phyloP scores from a whole-genome alignment of 2,888 invertebrate genomes.

The Chironomus riparius region DNA sequence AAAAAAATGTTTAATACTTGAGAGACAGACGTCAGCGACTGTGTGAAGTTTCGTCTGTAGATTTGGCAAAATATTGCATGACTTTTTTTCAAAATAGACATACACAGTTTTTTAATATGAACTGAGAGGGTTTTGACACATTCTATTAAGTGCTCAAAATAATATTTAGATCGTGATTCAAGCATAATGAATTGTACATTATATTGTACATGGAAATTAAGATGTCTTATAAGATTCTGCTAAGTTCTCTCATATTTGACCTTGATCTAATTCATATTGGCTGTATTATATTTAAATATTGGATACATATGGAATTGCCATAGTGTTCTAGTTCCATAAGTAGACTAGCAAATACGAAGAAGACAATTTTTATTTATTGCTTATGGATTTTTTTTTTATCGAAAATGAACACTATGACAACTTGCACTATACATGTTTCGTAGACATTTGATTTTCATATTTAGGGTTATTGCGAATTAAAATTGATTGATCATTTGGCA shows the following conservation, averaged over 20 bases:
- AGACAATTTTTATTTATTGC: too few relatives aligned
- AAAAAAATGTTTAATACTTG: background rate
- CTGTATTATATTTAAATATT: too few relatives aligned
- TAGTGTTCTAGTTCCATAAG: too few relatives aligned
- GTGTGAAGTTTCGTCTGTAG: background rate
- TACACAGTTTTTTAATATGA: background rate
- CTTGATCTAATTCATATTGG: background rate
- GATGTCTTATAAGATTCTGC: background rate
- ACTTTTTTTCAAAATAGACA: background rate
- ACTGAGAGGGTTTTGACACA: background rate
- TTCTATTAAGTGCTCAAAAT: background rate
- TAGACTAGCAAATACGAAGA: too few relatives aligned
- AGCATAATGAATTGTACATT: background rate
- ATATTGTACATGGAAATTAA: background rate
- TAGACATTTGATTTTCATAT: too few relatives aligned
- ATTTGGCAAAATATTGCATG: background rate
- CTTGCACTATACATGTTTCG: too few relatives aligned
- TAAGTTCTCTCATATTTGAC: background rate
- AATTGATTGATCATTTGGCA: too few relatives aligned
- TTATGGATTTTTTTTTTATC: too few relatives aligned
- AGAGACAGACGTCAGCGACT: background rate
- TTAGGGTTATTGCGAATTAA: too few relatives aligned
- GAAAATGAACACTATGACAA: too few relatives aligned
- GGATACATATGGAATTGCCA: too few relatives aligned
- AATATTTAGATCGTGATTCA: background rate